Percentiles rank a stretch among this genome's conserved stretches.
These are phyloP conservation scores for Heteractis magnifica DNA, from an alignment of 92 coral and sea anemone genomes.

Conservation along the genomic window DNA sequence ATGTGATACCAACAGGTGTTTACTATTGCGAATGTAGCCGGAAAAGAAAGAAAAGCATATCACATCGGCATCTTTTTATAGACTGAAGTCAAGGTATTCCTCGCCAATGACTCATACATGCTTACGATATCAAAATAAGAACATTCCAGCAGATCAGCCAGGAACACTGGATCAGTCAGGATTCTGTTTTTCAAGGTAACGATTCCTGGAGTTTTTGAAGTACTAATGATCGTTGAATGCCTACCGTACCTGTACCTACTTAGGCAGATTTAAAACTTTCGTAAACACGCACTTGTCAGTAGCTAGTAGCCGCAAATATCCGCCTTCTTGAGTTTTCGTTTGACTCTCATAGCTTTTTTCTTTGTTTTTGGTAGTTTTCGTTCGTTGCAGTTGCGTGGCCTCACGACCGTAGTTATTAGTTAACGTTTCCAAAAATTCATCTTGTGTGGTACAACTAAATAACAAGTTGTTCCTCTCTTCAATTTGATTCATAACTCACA, in stretches of 20 bases:
- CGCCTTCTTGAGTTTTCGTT: too few relatives aligned
- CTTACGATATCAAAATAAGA: background rate
- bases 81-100: background rate
- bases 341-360: too few relatives aligned
- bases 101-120: background rate
- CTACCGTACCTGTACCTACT: too few relatives aligned
- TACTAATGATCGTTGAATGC: background rate
- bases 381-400: too few relatives aligned
- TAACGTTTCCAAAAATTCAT: too few relatives aligned
- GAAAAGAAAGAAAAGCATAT: background rate
- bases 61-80: slow-evolving; percentile 8
- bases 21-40: background rate
- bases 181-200: background rate
- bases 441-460: too few relatives aligned
- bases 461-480: too few relatives aligned
- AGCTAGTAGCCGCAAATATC: background rate
- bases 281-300: background rate
- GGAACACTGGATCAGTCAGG: too few relatives aligned
- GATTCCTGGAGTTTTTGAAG: background rate
- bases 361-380: too few relatives aligned
- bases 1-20: background rate
- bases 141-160: background rate
- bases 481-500: too few relatives aligned
- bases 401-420: too few relatives aligned
- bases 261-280: too few relatives aligned